Evolutionary conservation across 2,888 invertebrate genomes (phyloP).

Genomic region (Monochamus alternatus): DNA sequence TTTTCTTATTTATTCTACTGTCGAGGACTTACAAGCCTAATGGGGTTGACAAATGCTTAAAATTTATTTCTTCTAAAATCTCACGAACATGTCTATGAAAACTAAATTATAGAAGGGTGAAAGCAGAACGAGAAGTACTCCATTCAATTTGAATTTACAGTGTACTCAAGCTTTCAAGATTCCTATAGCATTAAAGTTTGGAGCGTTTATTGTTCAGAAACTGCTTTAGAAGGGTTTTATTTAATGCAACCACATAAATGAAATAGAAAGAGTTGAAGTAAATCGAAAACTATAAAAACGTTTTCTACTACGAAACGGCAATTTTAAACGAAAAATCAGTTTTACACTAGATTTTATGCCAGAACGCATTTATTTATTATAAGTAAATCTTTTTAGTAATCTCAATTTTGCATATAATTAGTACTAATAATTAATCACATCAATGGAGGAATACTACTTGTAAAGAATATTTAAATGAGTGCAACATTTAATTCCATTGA

Average conservation of each 20-base stretch:
- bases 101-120: neutral
- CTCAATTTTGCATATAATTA: too few species aligned
- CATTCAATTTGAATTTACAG: neutral
- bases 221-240: constrained; percentile 5
- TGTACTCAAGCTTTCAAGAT: neutral
- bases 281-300: neutral
- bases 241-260: neutral
- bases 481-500: too few species aligned
- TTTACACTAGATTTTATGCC: too few species aligned
- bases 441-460: too few species aligned
- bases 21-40: too few species aligned
- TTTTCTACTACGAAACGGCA: neutral
- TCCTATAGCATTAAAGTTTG: constrained; percentile 6
- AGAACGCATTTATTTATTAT: too few species aligned
- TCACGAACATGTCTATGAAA: constrained; percentile 1
- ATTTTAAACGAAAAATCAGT: neutral
- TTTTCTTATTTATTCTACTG: neutral
- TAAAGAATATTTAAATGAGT: too few species aligned
- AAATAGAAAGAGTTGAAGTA: neutral
- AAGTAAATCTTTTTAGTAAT: too few species aligned
- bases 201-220: neutral
- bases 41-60: too few species aligned
- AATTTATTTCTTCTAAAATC: neutral
- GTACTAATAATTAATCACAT: too few species aligned
- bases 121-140: neutral